Percentiles rank a stretch among this genome's conserved stretches.
Conservation (phyloP, 1,140 invertebrate species). For the Aphelenchoides besseyi region DNA sequence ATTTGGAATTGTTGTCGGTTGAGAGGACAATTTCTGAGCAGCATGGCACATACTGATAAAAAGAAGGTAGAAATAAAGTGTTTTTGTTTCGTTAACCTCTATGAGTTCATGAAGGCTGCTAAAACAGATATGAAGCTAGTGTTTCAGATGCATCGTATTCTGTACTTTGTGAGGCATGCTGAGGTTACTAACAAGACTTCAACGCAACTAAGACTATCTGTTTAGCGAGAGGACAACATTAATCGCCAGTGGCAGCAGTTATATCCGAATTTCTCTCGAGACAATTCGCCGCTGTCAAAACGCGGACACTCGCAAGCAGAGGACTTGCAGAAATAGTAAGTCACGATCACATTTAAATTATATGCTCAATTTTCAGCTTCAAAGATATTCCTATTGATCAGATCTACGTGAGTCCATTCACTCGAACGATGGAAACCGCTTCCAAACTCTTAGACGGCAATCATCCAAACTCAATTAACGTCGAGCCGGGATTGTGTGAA, state of each 20-base stretch:
- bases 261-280: constrained; percentile 37
- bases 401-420: constrained; percentile 57
- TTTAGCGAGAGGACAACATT: constrained; percentile 45
- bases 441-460: constrained; percentile 35
- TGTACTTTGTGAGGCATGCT: too few relatives aligned
- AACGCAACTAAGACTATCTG: too few relatives aligned
- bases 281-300: constrained; percentile 52
- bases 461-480: constrained; percentile 47
- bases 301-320: constrained; percentile 50
- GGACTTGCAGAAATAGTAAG: constrained; percentile 43
- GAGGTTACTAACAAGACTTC: too few relatives aligned
- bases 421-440: constrained; percentile 58
- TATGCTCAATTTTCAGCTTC: constrained; percentile 33
- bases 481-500: constrained; percentile 55
- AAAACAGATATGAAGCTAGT: too few relatives aligned
- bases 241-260: constrained; percentile 34
- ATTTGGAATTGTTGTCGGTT: too few relatives aligned
- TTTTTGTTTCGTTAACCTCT: too few relatives aligned
- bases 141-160: too few relatives aligned
- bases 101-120: too few relatives aligned
- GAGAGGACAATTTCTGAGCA: too few relatives aligned
- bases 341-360: constrained; percentile 28
- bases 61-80: too few relatives aligned
- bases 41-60: too few relatives aligned
- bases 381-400: constrained; percentile 46